These are phyloP conservation scores for Campoletis raptor DNA, from an alignment of 2,888 invertebrate genomes.

Conservation along the genomic window DNA sequence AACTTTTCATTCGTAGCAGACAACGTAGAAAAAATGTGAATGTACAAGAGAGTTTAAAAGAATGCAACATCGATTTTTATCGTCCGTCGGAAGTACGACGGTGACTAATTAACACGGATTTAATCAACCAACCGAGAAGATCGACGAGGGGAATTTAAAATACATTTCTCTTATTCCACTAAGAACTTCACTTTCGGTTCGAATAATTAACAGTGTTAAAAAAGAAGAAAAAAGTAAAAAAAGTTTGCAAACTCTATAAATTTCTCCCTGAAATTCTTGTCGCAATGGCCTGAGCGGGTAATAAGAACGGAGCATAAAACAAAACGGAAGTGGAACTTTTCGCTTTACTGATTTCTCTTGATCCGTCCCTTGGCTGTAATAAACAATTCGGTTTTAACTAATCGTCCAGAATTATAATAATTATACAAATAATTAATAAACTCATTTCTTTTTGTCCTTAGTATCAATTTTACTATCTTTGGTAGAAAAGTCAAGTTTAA, in stretches of 20 bases:
- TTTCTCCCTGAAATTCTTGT: background rate
- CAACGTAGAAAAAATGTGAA: background rate
- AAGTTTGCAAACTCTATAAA: background rate
- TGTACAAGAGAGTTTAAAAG: background rate
- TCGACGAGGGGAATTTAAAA: slow-evolving; percentile 43
- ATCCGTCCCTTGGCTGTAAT: too few relatives aligned
- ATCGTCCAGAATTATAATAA: background rate
- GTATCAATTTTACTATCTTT: background rate
- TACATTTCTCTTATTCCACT: slow-evolving; percentile 23
- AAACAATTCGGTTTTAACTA: background rate
- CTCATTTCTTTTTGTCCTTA: background rate
- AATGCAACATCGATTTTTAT: slow-evolving; percentile 33
- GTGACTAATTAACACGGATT: slow-evolving; percentile 50
- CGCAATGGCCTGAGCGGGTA: background rate
- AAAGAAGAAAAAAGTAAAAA: background rate
- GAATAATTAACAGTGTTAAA: background rate
- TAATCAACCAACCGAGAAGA: slow-evolving; percentile 48
- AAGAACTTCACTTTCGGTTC: slow-evolving; percentile 17
- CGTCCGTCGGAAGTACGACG: background rate
- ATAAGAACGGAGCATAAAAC: slow-evolving; percentile 2
- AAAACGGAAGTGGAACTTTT: background rate
- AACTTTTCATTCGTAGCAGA: background rate
- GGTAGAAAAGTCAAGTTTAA: background rate
- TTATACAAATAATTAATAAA: background rate
- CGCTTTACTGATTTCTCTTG: background rate